Percentiles rank a stretch among this genome's conserved stretches.
Evolutionary conservation across 1,140 invertebrate genomes (phyloP).

Genomic region (Drosophila yakuba): DNA sequence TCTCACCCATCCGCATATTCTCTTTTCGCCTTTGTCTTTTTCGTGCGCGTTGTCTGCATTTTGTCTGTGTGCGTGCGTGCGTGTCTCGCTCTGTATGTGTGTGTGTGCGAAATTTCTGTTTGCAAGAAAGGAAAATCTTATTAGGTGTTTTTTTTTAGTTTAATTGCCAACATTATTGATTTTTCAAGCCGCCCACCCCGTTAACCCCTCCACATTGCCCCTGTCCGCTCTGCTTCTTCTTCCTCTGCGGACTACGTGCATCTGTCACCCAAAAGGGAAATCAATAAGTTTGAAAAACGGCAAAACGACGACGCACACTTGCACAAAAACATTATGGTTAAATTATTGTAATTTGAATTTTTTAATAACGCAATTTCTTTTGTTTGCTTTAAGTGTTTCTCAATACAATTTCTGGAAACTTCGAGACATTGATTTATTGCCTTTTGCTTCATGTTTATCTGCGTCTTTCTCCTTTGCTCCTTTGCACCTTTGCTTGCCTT

Average conservation of each 20-base stretch:
- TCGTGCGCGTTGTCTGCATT: slow-evolving; percentile 40
- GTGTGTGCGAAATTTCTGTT: slow-evolving; percentile 14
- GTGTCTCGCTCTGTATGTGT: slow-evolving; percentile 19
- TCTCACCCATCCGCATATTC: slow-evolving; percentile 31
- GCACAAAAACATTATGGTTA: slow-evolving; percentile 2
- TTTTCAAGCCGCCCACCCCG: slow-evolving; percentile 18
- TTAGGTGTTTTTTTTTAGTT: slow-evolving; percentile 32
- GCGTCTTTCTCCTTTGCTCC: neutral
- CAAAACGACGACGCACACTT: slow-evolving; percentile 32
- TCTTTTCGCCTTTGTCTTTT: slow-evolving; percentile 50
- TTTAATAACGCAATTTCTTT: neutral
- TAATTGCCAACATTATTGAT: slow-evolving; percentile 47
- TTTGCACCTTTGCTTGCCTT: neutral
- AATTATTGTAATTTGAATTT: neutral
- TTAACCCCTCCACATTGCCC: neutral
- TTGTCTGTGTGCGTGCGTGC: slow-evolving; percentile 14
- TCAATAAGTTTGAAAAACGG: slow-evolving; percentile 72
- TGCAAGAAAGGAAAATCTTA: slow-evolving; percentile 33
- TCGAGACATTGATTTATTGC: neutral
- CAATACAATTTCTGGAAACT: slow-evolving; percentile 1
- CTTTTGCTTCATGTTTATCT: slow-evolving; percentile 6
- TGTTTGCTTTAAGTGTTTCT: neutral
- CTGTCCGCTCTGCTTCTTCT: slow-evolving; percentile 11
- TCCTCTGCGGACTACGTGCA: slow-evolving; percentile 35
- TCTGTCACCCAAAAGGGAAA: slow-evolving; percentile 63